These are phyloP conservation scores for Cuniculus paca DNA, from an alignment of 2,797 vertebrate species.

Conservation along the genomic window DNA sequence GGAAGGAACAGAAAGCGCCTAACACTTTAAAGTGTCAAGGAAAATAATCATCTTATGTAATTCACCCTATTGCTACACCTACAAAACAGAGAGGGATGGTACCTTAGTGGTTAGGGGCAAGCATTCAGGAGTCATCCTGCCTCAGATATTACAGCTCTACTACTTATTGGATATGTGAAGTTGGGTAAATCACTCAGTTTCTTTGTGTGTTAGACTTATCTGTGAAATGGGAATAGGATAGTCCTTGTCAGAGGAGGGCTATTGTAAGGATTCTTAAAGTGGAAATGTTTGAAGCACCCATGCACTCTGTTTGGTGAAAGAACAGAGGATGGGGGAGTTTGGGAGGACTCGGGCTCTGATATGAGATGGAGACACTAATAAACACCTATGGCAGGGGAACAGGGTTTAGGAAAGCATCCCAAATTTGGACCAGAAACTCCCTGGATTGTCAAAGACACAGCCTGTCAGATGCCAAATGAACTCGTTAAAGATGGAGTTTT, in stretches of 20 bases:
- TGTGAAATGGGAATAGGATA: background rate
- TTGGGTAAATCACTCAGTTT: background rate
- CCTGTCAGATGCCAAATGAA: background rate
- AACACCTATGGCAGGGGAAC: rapidly evolving
- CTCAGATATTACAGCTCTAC: background rate
- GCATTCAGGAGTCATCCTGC: background rate
- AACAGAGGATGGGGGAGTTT: background rate
- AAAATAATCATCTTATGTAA: background rate
- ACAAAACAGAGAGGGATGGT: background rate
- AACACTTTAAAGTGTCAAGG: background rate
- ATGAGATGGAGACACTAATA: background rate
- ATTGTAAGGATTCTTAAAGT: background rate
- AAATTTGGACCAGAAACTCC: background rate
- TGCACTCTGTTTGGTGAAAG: background rate
- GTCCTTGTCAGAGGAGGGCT: background rate
- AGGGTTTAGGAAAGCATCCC: background rate
- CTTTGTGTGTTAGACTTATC: background rate
- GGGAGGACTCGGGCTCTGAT: background rate
- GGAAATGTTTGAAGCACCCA: background rate
- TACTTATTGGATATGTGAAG: background rate
- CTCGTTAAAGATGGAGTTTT: background rate
- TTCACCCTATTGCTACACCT: background rate
- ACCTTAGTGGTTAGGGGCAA: background rate
- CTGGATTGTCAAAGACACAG: background rate
- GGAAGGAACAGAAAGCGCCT: background rate